Evolutionary conservation across 2,797 vertebrate species (phyloP).

Genomic region (Rhabdomys pumilio): DNA sequence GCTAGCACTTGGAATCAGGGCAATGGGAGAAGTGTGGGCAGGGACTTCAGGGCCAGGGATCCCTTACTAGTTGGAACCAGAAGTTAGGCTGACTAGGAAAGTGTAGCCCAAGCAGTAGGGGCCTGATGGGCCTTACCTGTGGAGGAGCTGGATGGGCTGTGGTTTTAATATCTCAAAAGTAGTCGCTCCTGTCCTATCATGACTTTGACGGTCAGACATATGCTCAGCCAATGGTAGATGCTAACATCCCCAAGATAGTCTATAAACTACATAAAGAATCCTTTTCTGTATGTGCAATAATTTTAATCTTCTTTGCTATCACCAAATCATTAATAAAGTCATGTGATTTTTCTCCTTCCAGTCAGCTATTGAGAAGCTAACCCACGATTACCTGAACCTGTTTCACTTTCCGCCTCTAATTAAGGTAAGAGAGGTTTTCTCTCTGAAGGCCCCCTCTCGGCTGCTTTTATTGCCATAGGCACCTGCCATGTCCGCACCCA

Average conservation of each 20-base stretch:
- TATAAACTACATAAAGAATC: constrained; percentile 53
- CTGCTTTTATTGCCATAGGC: constrained; percentile 70
- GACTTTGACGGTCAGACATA: constrained; percentile 14
- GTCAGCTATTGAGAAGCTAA: constrained; percentile 97
- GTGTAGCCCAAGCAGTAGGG: not conserved
- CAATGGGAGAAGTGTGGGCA: not conserved
- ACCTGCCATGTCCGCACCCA: constrained; percentile 77
- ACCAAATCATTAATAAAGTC: constrained; percentile 73
- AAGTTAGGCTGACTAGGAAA: no score
- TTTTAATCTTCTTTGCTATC: constrained; percentile 64
- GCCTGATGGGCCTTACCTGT: not conserved
- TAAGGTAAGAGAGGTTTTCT: constrained; percentile 91
- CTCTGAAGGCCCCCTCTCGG: not conserved
- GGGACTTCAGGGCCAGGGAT: not conserved
- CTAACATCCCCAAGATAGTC: constrained; percentile 42
- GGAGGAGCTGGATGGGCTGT: not conserved
- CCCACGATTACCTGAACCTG: constrained; percentile 95
- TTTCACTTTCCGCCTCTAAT: constrained; percentile 98
- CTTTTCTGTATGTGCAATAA: constrained; percentile 37
- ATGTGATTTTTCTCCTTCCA: constrained; percentile 87
- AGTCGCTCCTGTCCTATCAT: constrained; percentile 28
- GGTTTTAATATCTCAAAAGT: constrained; percentile 33
- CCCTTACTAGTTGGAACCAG: not conserved
- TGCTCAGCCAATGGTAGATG: constrained; percentile 33
- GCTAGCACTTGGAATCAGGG: not conserved